Evolutionary conservation across 1,140 invertebrate genomes (phyloP).

Genomic region (Leptinotarsa texana): DNA sequence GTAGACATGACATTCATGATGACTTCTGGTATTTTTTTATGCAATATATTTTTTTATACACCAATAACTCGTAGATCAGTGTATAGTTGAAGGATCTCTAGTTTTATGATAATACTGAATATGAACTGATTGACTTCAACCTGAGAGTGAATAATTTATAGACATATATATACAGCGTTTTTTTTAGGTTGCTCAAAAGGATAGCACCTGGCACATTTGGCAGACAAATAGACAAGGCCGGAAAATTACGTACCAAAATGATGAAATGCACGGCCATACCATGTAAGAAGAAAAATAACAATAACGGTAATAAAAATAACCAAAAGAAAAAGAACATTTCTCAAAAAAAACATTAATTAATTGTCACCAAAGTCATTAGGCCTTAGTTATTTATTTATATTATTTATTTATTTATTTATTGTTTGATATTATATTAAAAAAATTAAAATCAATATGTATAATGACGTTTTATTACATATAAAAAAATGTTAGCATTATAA

Average conservation of each 20-base stretch:
- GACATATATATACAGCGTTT: neutral
- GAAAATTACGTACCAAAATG: constrained; percentile 48
- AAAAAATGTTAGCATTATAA: constrained; percentile 40
- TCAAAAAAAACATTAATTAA: constrained; percentile 42
- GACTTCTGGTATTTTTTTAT: too few species aligned
- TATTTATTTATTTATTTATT: constrained; percentile 36
- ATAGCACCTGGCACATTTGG: constrained; percentile 48
- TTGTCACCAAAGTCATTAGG: constrained; percentile 44
- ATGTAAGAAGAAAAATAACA: constrained; percentile 44
- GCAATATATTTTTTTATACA: too few species aligned
- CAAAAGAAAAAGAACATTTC: constrained; percentile 27
- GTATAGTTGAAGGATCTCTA: too few species aligned
- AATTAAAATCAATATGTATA: constrained; percentile 27
- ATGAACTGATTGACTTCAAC: too few species aligned
- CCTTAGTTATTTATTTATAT: constrained; percentile 43
- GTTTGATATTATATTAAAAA: constrained; percentile 14
- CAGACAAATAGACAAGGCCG: constrained; percentile 45
- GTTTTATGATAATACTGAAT: too few species aligned
- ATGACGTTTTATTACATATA: constrained; percentile 31
- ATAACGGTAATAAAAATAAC: constrained; percentile 25
- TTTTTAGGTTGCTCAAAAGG: constrained; percentile 49
- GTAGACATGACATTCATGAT: too few species aligned
- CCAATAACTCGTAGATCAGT: too few species aligned
- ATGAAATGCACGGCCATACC: constrained; percentile 50
- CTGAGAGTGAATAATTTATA: too few species aligned